Base-by-base conservation (phyloP, 2,113 vertebrate species). In the Austrofundulus limnaeus region DNA sequence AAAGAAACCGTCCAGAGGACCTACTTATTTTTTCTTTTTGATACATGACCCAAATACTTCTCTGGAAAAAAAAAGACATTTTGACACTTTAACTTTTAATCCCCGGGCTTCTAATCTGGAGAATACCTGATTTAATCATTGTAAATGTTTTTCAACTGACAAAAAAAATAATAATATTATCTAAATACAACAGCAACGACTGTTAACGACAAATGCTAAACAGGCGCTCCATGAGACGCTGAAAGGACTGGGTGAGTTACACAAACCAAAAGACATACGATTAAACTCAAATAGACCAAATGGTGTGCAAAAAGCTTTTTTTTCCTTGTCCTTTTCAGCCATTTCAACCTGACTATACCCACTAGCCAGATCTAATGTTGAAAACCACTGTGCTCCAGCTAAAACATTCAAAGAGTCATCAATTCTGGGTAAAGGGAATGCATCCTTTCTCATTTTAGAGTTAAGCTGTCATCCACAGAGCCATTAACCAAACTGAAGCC, bases 221-320 rank as follows among this genome's bases (percentile, higher is more conserved):
- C 13, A 41, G 10, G 11, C 5, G n/a, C 52, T 54, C n/a, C 52
- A 54, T 20, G 15, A 51, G 49, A 21, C 14, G 24, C 15, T 51
- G 23, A 25, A 25, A 53, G n/a, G n/a, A n/a, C n/a, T n/a, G n/a
- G n/a, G n/a, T n/a, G n/a, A n/a, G n/a, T n/a, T n/a, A n/a, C 51
- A 37, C 12, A 53, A 53, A 7, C 51, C 51, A 53, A 53, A 53
- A 34, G 51, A 23, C 51, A 53, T 53, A 1, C 10, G 10, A 19
- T 54, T 53, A 37, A 53, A 53, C 28, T 37, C 28, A 19, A 53
- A 53, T 4, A 54, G 13, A 6, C 51, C 28, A 34, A 53, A 37
- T 41, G 12, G 7, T 23, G 11, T 2, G 34, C 39, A 13, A n/a
- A 13, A 13, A 55, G 39, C 28, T 17, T n/a, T n/a, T n/a, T n/a